Percentiles rank a stretch among this genome's conserved stretches.
Evolutionary conservation across 2,888 invertebrate species (phyloP).

Genomic region (Alentia gelatinosa): DNA sequence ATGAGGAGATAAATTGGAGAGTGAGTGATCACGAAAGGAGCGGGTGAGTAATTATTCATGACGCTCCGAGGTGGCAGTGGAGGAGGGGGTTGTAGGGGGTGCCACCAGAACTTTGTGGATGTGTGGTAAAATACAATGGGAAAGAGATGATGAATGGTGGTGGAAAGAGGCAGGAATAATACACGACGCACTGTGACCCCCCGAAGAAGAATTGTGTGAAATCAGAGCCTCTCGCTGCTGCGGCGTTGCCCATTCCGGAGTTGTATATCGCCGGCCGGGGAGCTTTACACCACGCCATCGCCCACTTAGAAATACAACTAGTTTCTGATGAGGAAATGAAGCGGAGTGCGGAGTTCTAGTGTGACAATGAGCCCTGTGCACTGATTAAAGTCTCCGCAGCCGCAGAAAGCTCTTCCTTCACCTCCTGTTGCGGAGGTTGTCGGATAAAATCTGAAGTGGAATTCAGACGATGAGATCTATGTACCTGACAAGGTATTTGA

Average conservation of each 20-base stretch:
- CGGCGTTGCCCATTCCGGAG: no score
- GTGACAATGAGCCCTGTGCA: no score
- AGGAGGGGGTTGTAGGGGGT: no score
- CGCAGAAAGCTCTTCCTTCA: no score
- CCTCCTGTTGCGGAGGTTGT: no score
- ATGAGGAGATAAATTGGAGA: not conserved
- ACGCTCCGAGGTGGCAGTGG: not conserved
- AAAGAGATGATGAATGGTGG: not conserved
- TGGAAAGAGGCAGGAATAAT: not conserved
- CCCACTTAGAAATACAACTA: no score
- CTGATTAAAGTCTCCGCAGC: no score
- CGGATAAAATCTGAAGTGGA: no score
- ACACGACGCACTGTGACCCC: not conserved
- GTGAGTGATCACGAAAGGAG: not conserved
- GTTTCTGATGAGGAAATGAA: no score
- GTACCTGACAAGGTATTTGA: no score
- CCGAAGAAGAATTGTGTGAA: not conserved
- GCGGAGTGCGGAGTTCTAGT: no score
- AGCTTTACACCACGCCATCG: not conserved
- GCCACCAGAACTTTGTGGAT: not conserved
- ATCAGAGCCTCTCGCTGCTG: not conserved
- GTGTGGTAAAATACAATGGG: conserved; percentile 35
- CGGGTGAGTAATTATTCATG: not conserved
- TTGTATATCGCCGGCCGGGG: not conserved
- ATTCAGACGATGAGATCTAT: no score